Conservation (phyloP, 2,888 invertebrate species). For the Oconnorella tubifera region DNA sequence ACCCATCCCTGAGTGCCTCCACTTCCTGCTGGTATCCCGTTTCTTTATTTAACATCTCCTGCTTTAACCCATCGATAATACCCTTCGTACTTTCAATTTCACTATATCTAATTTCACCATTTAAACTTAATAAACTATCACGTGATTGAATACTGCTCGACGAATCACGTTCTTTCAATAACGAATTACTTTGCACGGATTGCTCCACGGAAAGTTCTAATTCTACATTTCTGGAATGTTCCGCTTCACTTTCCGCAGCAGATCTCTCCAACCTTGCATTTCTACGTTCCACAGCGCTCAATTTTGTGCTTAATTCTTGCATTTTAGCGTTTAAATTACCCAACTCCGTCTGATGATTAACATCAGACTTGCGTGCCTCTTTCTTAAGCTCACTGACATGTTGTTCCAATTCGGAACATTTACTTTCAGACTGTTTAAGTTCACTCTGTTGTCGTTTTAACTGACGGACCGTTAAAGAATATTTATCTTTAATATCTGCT, state of each 20-base stretch:
- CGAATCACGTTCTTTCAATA: not conserved
- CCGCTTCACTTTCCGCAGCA: not conserved
- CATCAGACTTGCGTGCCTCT: conserved; percentile 62
- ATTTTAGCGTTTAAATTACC: conserved; percentile 78
- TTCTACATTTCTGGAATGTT: not conserved
- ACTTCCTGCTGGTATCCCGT: conserved; percentile 19
- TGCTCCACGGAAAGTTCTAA: not conserved
- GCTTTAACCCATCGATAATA: conserved; percentile 2
- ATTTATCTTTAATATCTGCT: not conserved
- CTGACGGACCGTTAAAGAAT: not conserved
- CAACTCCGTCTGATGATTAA: conserved; percentile 64
- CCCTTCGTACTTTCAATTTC: not conserved
- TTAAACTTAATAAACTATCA: not conserved
- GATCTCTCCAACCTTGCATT: conserved; percentile 66
- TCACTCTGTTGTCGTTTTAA: conserved; percentile 13
- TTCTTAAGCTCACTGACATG: conserved; percentile 40
- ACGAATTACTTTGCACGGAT: not conserved
- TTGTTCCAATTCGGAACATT: conserved; percentile 36
- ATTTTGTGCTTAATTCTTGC: conserved; percentile 71
- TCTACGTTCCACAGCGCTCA: conserved; percentile 74
- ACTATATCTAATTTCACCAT: not conserved
- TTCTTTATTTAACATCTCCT: conserved; percentile 19
- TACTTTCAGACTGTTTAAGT: conserved; percentile 15
- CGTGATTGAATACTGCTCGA: not conserved
- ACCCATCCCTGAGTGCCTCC: conserved; percentile 25